Conservation (phyloP, 2,797 vertebrate species). For the Phataginus tetradactyla region DNA sequence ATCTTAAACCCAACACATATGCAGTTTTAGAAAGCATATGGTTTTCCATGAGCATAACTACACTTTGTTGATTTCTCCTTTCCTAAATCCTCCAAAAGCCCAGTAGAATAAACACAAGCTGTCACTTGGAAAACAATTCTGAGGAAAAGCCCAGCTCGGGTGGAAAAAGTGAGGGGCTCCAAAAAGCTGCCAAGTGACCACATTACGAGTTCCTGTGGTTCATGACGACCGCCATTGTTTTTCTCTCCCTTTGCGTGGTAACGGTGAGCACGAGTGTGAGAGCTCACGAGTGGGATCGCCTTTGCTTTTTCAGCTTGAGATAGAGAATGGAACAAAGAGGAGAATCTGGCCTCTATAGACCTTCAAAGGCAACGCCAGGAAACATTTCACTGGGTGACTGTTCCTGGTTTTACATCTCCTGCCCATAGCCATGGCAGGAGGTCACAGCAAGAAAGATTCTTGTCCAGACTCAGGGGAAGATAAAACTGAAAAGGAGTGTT, state of each 20-base stretch:
- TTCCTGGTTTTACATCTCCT: not conserved
- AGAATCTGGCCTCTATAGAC: not conserved
- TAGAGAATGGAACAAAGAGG: not conserved
- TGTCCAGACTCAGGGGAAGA: not conserved
- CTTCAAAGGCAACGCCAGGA: not conserved
- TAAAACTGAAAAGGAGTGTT: not conserved
- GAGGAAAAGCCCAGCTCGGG: conserved; percentile 42
- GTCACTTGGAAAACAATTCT: conserved; percentile 55
- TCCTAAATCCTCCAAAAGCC: conserved; percentile 54
- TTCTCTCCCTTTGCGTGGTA: not conserved
- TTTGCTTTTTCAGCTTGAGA: not conserved
- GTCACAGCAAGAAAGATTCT: not conserved
- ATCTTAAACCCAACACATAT: conserved; percentile 40
- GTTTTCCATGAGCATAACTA: conserved; percentile 44
- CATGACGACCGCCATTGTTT: not conserved
- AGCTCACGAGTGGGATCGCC: not conserved
- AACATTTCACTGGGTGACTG: not conserved
- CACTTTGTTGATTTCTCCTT: conserved; percentile 64
- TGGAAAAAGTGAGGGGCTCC: not conserved
- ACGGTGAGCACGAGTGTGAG: not conserved
- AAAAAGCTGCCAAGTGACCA: conserved; percentile 1
- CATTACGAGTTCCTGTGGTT: not conserved
- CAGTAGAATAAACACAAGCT: conserved; percentile 73
- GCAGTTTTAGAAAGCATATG: conserved; percentile 58
- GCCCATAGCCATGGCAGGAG: not conserved